Evolutionary conservation across 2,888 invertebrate genomes (phyloP), one percentile per base, ranked within the genome.

Genomic region (Chironomus riparius): DNA sequence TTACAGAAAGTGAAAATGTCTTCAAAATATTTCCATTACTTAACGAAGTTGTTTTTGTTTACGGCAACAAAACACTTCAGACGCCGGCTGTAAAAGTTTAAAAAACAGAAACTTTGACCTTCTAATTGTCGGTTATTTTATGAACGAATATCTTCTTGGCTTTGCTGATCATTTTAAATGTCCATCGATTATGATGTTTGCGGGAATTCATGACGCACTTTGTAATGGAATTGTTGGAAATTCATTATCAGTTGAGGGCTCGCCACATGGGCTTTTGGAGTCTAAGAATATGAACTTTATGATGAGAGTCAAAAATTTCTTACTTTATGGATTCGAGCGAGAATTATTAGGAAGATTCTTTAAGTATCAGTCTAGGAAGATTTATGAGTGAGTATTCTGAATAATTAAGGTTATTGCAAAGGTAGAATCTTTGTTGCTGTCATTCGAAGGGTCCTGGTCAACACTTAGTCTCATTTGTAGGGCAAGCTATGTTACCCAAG

Each of bases 101-200:
- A 62, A 76, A 0, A 78, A 76, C 3, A 78, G 78, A 70, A 48
- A 62, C n/a, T 83, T 81, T 10, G 83, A 83, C 79, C 77, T 82
- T 13, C 77, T 83, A 2, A 77, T 83, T 3, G 47, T 81, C 22
- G 84, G 83, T 7, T 80, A 80, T 62, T 79, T 82, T 24, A 77
- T 81, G 47, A 83, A 82, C 68, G 82, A 83, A 3, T 81, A 80
- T 22, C 79, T 81, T 28, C 13, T 83, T 47, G 84, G 84, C 15
- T 22, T 84, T 21, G 82, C 80, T 0, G 80, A 79, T 1, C 83
- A 83, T 68, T 80, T 83, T 38, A 79, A 81, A 0, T 81, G 81
- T 76, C 84, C 84, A 0, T 71, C 78, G 7, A 79, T 79, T 6
- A 77, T 82, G 1, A 76, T 81, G 12, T 79, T 78, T 77, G 80